Evolutionary conservation across 2,113 vertebrate genomes (phyloP).

Genomic region (Uropsilus gracilis): DNA sequence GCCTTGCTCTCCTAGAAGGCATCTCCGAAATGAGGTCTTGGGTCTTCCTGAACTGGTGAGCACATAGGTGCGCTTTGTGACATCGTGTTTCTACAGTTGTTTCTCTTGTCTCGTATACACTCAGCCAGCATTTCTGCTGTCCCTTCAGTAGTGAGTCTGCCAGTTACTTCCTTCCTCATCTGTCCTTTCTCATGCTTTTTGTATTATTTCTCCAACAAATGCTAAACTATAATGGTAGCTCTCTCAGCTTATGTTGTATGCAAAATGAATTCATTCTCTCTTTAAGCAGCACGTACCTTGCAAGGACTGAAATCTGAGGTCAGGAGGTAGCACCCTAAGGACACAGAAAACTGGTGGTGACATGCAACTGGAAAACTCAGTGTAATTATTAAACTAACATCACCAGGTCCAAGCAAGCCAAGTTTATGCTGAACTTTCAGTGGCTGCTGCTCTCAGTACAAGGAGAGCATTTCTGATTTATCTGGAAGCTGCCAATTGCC

Average conservation of each 20-base stretch:
- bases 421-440: fast-evolving
- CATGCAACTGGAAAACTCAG: background rate
- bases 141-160: background rate
- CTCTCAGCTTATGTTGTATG: background rate
- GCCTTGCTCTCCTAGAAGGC: no score
- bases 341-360: background rate
- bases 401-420: background rate
- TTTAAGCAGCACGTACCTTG: no score
- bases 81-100: no score
- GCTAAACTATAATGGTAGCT: background rate
- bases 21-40: no score
- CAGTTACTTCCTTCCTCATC: background rate
- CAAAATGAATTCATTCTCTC: background rate
- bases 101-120: no score
- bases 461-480: background rate
- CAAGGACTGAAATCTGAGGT: background rate
- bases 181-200: background rate
- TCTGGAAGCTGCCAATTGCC: background rate
- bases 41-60: no score
- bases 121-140: background rate
- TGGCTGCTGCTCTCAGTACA: background rate
- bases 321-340: background rate
- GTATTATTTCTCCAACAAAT: background rate
- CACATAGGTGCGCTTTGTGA: no score
- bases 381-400: background rate